A percentile compares a stretch with the other conserved stretches of the same genome.
Evolutionary conservation across 2,113 vertebrate genomes (phyloP).

Genomic region (Mus pahari): DNA sequence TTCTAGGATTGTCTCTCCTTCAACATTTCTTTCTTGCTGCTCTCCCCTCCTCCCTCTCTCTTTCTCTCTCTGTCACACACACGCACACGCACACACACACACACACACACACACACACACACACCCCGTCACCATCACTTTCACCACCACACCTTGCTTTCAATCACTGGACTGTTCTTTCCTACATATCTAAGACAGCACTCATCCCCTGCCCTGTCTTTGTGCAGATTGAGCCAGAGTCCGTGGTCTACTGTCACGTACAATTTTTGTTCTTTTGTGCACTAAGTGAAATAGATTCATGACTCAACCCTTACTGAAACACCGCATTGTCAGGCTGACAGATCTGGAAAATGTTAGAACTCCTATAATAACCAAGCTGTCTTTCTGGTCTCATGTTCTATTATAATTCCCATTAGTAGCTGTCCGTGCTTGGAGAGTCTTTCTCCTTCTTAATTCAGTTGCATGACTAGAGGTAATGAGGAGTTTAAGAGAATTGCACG

Average conservation of each 20-base stretch:
- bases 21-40: no score
- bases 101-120: neutral
- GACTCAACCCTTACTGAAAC: constrained; percentile 75
- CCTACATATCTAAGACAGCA: neutral
- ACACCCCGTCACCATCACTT: neutral
- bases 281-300: constrained; percentile 73
- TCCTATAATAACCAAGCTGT: constrained; percentile 67
- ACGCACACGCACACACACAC: neutral
- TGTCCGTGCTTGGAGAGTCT: constrained; percentile 37
- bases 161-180: neutral
- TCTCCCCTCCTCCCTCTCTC: rapidly evolving
- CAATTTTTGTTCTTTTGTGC: constrained; percentile 72
- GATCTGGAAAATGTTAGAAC: constrained; percentile 67
- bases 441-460: constrained; percentile 62
- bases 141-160: neutral
- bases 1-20: neutral
- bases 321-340: constrained; percentile 74
- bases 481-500: neutral
- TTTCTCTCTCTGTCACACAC: no score
- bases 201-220: neutral
- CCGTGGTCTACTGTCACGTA: constrained; percentile 71
- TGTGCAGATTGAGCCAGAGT: constrained; percentile 1
- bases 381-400: constrained; percentile 71
- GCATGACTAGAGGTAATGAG: constrained; percentile 56
- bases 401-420: constrained; percentile 66